Conservation (phyloP, 2,888 invertebrate genomes). For the Chrysolina americana region DNA sequence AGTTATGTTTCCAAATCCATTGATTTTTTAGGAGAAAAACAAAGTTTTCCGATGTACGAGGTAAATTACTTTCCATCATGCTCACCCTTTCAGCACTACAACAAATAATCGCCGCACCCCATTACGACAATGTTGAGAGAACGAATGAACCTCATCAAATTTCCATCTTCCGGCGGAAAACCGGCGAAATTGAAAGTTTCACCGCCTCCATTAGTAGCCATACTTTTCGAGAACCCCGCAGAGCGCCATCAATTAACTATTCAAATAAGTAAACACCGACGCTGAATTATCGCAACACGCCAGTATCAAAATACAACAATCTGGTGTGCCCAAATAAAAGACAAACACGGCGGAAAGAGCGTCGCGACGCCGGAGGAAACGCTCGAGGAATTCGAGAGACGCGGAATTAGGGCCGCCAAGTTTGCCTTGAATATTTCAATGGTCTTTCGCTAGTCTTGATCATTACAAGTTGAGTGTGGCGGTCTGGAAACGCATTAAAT, state of each 20-base stretch:
- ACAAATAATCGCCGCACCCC: too few relatives aligned
- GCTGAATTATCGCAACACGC: not conserved
- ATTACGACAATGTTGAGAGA: too few relatives aligned
- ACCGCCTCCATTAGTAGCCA: not conserved
- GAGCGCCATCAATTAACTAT: conserved; percentile 2
- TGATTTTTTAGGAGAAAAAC: too few relatives aligned
- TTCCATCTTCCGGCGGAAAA: not conserved
- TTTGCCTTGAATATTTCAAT: conserved; percentile 1
- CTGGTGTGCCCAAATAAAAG: not conserved
- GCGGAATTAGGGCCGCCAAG: not conserved
- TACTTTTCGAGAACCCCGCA: not conserved
- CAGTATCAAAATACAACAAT: conserved; percentile 7
- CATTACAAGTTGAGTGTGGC: not conserved
- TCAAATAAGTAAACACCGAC: conserved; percentile 9
- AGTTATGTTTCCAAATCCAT: too few relatives aligned
- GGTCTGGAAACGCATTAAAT: not conserved
- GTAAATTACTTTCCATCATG: too few relatives aligned
- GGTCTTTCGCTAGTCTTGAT: conserved; percentile 3
- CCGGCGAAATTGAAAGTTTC: not conserved
- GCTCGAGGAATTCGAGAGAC: not conserved
- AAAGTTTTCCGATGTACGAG: too few relatives aligned
- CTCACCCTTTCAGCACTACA: too few relatives aligned
- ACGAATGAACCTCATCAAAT: not conserved
- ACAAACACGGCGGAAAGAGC: not conserved
- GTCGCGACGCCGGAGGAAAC: not conserved